Percentiles rank a stretch among this genome's conserved stretches.
These are phyloP conservation scores for Drosophila ezoana DNA, from an alignment of 2,888 invertebrate genomes.

Conservation along the genomic window DNA sequence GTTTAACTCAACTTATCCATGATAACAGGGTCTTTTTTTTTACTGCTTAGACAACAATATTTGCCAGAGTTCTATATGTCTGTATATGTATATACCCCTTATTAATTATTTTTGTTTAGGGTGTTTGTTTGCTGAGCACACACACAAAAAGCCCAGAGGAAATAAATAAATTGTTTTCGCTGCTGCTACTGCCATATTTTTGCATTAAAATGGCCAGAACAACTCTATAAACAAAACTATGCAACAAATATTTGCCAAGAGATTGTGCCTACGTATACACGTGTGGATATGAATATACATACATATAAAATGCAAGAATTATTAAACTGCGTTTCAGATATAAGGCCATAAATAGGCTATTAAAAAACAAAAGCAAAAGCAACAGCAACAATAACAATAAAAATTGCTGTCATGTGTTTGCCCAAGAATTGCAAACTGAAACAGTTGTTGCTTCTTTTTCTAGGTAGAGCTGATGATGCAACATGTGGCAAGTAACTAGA, in stretches of 20 bases:
- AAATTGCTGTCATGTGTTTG: conserved; percentile 37
- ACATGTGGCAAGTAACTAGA: conserved; percentile 9
- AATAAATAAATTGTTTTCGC: conserved; percentile 26
- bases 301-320: conserved; percentile 35
- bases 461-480: conserved; percentile 26
- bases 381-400: conserved; percentile 7
- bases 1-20: no score
- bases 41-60: no score
- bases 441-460: conserved; percentile 35
- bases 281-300: not conserved
- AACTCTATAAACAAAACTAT: conserved; percentile 58
- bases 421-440: conserved; percentile 38
- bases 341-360: conserved; percentile 23
- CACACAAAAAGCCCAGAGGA: conserved; percentile 12
- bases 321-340: conserved; percentile 57
- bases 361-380: not conserved
- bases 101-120: not conserved
- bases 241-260: conserved; percentile 49
- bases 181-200: conserved; percentile 9
- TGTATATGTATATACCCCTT: not conserved
- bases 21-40: no score
- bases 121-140: conserved; percentile 29
- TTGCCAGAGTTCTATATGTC: no score
- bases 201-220: conserved; percentile 37
- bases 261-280: conserved; percentile 13